Base-by-base conservation (phyloP, 1,140 invertebrate genomes). In the Vanessa atalanta region DNA sequence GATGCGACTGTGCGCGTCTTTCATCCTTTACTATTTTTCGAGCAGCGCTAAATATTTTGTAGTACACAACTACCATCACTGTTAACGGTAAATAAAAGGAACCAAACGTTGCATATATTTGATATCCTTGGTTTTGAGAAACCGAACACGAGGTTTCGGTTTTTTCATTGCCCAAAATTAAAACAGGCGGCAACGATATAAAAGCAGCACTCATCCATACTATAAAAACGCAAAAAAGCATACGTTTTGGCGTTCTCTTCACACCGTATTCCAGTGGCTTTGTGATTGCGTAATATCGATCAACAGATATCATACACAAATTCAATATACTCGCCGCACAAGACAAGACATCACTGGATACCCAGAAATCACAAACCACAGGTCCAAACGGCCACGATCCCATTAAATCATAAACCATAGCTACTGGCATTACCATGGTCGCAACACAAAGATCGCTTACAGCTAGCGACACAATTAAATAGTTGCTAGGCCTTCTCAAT, bases 281-380 rank as follows among this genome's bases (percentile, higher is more conserved):
- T 11, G 97, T 98, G 64, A 99, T 98, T 23, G 98, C 97, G 87
- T 97, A 97, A 89, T 98, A 98, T 79, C 96, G 94, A 87, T 98
- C 97, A 37, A 97, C 96, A 31, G 97, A 97, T 89, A 98, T 98
- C 95, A 97, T 97, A 87, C 98, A 98, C 68, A 98, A 94, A 91
- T 98, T 98, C 14, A 98, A 93, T 78, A 98, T 98, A 79, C 97
- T 98, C 43, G 98, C 97, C 13, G 98, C 97, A 88, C 95, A 97
- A 76, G 95, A 96, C 70, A 96, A 94, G 48, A 96, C 97, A 90
- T 96, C 97, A 88, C 97, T 97, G 82, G 94, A 96, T 74, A 96
- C 97, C 97, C 96, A 96, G 88, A 97, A 94, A 86, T 98, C 97
- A 92, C 98, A 98, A 77, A 98, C 94, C 50, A 96, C 94, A 16